Evolutionary conservation across 2,888 invertebrate species (phyloP).

Genomic region (Allacma fusca): DNA sequence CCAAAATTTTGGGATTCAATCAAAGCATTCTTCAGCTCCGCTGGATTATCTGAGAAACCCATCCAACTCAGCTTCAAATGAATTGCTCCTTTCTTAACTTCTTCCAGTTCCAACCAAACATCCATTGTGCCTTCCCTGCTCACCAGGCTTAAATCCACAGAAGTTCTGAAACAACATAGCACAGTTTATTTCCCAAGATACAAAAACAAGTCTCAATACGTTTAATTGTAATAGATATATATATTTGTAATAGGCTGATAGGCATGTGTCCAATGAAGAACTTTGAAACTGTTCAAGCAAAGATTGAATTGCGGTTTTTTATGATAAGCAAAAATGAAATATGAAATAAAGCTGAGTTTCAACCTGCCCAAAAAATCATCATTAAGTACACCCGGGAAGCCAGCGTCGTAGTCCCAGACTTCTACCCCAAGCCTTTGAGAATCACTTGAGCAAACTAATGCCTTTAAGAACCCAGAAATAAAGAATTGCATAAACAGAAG

Average conservation of each 20-base stretch:
- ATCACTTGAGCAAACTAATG: constrained; percentile 77
- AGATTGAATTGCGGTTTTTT: background rate
- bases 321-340: constrained; percentile 4
- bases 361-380: constrained; percentile 94
- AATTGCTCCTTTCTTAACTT: constrained; percentile 93
- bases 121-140: constrained; percentile 60
- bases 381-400: constrained; percentile 64
- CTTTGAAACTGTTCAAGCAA: background rate
- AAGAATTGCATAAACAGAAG: background rate
- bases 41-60: constrained; percentile 57
- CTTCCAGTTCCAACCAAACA: constrained; percentile 91
- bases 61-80: constrained; percentile 92
- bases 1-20: constrained; percentile 62
- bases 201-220: too few relatives aligned
- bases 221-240: too few relatives aligned
- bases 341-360: constrained; percentile 10
- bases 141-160: constrained; percentile 59
- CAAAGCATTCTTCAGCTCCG: constrained; percentile 55
- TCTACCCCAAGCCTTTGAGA: constrained; percentile 78
- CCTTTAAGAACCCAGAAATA: constrained; percentile 66
- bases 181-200: background rate
- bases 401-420: constrained; percentile 74
- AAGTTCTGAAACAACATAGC: constrained; percentile 42
- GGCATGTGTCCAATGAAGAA: too few relatives aligned
- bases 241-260: too few relatives aligned